phyloP scores from a whole-genome alignment of 2,113 vertebrate species.

The Piprites chloris region DNA sequence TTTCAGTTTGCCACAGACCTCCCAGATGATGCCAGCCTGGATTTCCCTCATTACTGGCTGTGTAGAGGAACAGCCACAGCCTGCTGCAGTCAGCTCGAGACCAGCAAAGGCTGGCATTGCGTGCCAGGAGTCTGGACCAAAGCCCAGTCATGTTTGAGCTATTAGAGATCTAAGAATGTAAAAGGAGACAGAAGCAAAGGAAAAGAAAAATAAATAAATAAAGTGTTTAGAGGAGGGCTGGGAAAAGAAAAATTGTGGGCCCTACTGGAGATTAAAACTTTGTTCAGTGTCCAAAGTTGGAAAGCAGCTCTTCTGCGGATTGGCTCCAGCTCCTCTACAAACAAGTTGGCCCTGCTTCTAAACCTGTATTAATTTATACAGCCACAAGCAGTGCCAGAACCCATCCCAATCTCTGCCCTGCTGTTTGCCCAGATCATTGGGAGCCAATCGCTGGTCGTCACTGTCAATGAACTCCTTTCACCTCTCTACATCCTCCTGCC shows the following conservation, averaged over 20 bases:
- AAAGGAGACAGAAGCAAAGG: conserved; percentile 38
- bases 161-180: conserved; percentile 27
- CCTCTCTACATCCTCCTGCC: no score
- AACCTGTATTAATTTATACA: conserved; percentile 13
- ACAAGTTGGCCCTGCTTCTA: conserved; percentile 33
- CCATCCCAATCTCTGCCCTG: neutral
- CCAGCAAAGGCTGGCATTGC: neutral
- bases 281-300: conserved; percentile 27
- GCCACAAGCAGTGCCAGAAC: conserved; percentile 31
- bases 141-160: conserved; percentile 4
- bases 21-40: accelerated
- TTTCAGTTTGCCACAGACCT: neutral
- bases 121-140: neutral
- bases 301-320: conserved; percentile 45
- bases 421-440: neutral
- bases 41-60: neutral
- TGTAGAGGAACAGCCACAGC: neutral
- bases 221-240: neutral
- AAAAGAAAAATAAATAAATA: conserved; percentile 36
- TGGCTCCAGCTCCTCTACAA: conserved; percentile 30
- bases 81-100: neutral
- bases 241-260: neutral
- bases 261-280: conserved; percentile 28
- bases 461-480: neutral
- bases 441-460: neutral